A percentile compares a stretch with the other conserved stretches of the same genome.
Evolutionary conservation across 2,888 invertebrate genomes (phyloP).

Genomic region (Lymantria dispar): DNA sequence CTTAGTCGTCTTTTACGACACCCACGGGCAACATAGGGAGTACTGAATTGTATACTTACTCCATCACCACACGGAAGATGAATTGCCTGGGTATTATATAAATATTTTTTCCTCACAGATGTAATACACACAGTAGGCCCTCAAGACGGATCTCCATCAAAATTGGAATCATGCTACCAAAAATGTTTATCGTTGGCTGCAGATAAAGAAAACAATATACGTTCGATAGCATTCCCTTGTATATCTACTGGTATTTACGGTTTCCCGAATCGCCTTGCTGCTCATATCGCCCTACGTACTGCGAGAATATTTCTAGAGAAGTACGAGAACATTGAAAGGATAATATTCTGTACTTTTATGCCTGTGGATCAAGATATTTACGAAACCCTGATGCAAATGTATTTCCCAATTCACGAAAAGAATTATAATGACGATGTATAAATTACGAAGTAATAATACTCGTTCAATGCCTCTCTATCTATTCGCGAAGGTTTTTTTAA

Average conservation of each 20-base stretch:
- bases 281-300: slow-evolving; percentile 86
- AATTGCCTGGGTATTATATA: too few relatives aligned
- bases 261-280: slow-evolving; percentile 90
- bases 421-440: slow-evolving; percentile 33
- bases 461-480: too few relatives aligned
- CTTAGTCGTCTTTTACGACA: too few relatives aligned
- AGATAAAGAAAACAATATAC: slow-evolving; percentile 77
- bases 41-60: too few relatives aligned
- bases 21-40: too few relatives aligned
- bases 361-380: slow-evolving; percentile 88
- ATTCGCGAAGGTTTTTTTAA: too few relatives aligned
- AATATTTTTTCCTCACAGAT: too few relatives aligned
- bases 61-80: too few relatives aligned
- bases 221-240: slow-evolving; percentile 92
- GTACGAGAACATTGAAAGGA: slow-evolving; percentile 82
- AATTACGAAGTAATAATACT: not conserved
- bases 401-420: slow-evolving; percentile 84
- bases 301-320: slow-evolving; percentile 85
- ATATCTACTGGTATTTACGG: slow-evolving; percentile 96
- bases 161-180: slow-evolving; percentile 87
- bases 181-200: slow-evolving; percentile 82
- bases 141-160: slow-evolving; percentile 85
- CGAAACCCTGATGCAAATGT: slow-evolving; percentile 86
- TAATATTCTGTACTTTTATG: slow-evolving; percentile 92
- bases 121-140: slow-evolving; percentile 96